phyloP scores from a whole-genome alignment of 1,140 invertebrate species.

The Tetramorium simillimum region DNA sequence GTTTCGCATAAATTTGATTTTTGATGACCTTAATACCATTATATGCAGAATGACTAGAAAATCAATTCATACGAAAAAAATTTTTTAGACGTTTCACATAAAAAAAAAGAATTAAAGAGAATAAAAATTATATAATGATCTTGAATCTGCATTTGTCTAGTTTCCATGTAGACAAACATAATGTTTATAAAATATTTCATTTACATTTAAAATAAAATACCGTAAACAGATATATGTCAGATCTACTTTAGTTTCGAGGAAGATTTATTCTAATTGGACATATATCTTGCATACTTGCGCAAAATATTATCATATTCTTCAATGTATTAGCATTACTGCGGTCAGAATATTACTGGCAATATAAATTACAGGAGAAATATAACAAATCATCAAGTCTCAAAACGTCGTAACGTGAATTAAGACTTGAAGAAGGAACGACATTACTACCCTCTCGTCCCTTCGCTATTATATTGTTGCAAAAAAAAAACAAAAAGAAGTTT shows the following conservation, averaged over 20 bases:
- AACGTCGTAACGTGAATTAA: neutral
- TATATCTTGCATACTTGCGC: neutral
- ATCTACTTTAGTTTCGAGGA: neutral
- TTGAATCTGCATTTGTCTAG: neutral
- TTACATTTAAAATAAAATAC: neutral
- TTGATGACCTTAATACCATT: neutral
- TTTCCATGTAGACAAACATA: neutral
- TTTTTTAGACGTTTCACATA: neutral
- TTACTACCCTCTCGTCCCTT: neutral
- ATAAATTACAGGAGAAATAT: slow-evolving; percentile 20
- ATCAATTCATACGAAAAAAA: neutral
- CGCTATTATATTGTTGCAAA: slow-evolving; percentile 14
- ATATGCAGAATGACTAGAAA: neutral
- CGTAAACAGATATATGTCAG: neutral
- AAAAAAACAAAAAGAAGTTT: slow-evolving; percentile 63
- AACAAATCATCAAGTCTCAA: neutral
- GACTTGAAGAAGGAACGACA: slow-evolving; percentile 27
- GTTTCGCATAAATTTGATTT: neutral
- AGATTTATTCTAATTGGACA: slow-evolving; percentile 11
- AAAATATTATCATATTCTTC: neutral
- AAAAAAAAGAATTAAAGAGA: too few species aligned
- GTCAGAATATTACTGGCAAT: slow-evolving; percentile 21
- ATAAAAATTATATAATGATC: neutral
- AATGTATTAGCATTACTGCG: neutral
- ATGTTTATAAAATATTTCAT: neutral